Evolutionary conservation across 1,140 invertebrate species (phyloP), one percentile per base, ranked within the genome.

Genomic region (Colletes gigas): DNA sequence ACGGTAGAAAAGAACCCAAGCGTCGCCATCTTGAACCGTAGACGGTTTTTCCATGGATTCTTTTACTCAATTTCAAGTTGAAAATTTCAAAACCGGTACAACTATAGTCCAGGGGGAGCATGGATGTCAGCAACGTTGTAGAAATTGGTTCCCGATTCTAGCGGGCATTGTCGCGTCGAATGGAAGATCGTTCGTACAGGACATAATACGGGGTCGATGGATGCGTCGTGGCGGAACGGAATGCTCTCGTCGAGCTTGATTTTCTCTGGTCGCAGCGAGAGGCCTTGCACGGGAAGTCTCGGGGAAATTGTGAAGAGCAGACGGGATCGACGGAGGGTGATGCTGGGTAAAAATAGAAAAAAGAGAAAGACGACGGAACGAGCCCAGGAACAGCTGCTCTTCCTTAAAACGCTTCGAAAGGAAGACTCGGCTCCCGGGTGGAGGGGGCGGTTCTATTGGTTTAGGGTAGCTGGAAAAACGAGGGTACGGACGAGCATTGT

Each of bases 401-500:
- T 84, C 78, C 80, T 86, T 85, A 81, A 87, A 82, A 73, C 68
- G 57, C 52, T 19, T 44, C 47, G 54, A 57, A 81, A 63, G 76
- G 67, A 86, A 69, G 65, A 83, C 21, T 59, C 59, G 21, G n/a
- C 21, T 3, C 8, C 50, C 50, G 55, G 12, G 57, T 2, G 52
- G 75, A 60, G 81, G 75, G 84, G 78, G 84, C 85, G 83, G 78
- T 60, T 78, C 82, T 85, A 85, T 85, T 85, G 83, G 83, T 82
- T 85, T 85, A 85, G 83, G 83, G 79, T 85, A 82, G 78, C 70
- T 63, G 78, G 68, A 77, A 73, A 77, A 84, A 55, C 70, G 81
- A 57, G 57, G 68, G 68, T 78, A 52, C 50, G 67, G 41, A 4
- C 19, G 73, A 12, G 70, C 67, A 73, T 84, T 76, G 54, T 76